Base-by-base conservation (phyloP, 2,113 vertebrate genomes). In the Otis tarda region DNA sequence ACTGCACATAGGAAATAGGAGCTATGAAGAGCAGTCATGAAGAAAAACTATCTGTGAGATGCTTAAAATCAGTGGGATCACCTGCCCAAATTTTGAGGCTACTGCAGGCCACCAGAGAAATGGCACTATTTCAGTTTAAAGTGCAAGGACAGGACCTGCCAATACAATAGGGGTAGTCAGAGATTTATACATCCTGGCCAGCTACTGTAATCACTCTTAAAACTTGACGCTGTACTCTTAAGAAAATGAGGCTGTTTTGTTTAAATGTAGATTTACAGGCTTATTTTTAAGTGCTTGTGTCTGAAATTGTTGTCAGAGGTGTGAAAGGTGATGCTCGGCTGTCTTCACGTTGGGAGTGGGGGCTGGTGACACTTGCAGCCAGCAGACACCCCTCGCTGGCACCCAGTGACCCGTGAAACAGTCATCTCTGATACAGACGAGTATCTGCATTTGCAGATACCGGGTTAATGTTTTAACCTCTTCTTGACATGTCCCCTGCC, bases 291-390 rank as follows among this genome's bases (percentile, higher is more conserved):
- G 30, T 37, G 31, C 21, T 69, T 0, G 0, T 2, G 0, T 25
- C 17, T 35, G 39, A 83, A 43, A 57, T 23, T 5, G 27, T 33
- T 21, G 18, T 60, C 49, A 13, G 31, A 64, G 39, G 23, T 64
- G 24, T 59, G 53, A 21, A 56, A 52, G 18, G n/a, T 35, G 25
- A 3, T 47, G 23, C 15, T 61, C 0, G 0, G 10, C 25, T 59
- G 28, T 14, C 50, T 28, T 65, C 5, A 4, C 1, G 0, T 7
- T 37, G 30, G n/a, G 37, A 53, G 7, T 0, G 1, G 50, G 33
- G 7, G 11, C 30, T 47, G 59, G 16, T 14, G 49, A 23, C 9
- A 4, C 1, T 1, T 24, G 57, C 57, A 35, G 43, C 33, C 1
- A 0, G 20, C 0, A 3, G 45, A 68, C 4, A 1, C 25, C 45